phyloP scores from a whole-genome alignment of 92 coral and sea anemone species.

The Actinernus sp. region DNA sequence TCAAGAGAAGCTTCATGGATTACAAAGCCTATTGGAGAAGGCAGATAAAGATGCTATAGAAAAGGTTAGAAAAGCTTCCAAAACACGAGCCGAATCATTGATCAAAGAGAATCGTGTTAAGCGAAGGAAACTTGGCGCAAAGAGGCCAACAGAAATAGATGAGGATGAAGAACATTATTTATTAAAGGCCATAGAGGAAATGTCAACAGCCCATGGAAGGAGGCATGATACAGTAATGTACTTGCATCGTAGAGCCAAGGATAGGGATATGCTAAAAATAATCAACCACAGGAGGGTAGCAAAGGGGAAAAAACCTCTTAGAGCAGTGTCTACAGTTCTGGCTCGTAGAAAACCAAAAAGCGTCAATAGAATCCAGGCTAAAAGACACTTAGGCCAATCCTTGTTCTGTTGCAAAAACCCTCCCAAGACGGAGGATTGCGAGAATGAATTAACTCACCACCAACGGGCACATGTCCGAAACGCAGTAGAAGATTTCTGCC shows the following conservation, averaged over 20 bases:
- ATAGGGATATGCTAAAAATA: constrained; percentile 48
- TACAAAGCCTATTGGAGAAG: too few relatives aligned
- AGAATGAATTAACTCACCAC: constrained; percentile 51
- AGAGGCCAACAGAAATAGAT: constrained; percentile 22
- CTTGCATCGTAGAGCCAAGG: constrained; percentile 67
- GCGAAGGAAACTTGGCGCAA: constrained; percentile 55
- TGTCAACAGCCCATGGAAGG: constrained; percentile 51
- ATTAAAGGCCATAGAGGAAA: constrained; percentile 21
- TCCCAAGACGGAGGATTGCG: constrained; percentile 55
- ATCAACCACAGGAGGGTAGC: constrained; percentile 39
- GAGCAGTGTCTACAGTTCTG: constrained; percentile 59
- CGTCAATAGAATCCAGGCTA: constrained; percentile 49
- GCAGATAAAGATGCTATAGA: too few relatives aligned
- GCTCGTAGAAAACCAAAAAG: constrained; percentile 59
- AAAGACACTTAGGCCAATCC: constrained; percentile 57
- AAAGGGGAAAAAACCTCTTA: constrained; percentile 58
- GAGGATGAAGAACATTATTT: constrained; percentile 43
- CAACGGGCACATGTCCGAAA: constrained; percentile 66
- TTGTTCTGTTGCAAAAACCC: constrained; percentile 69
- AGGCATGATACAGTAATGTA: constrained; percentile 62
- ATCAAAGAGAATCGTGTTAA: constrained; percentile 58
- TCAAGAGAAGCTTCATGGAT: too few relatives aligned
- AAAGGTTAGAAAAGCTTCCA: too few relatives aligned
- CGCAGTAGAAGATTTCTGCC: too few relatives aligned
- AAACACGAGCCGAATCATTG: constrained; percentile 46